Conservation (phyloP, 2,113 vertebrate genomes). For the Antechinus flavipes region DNA sequence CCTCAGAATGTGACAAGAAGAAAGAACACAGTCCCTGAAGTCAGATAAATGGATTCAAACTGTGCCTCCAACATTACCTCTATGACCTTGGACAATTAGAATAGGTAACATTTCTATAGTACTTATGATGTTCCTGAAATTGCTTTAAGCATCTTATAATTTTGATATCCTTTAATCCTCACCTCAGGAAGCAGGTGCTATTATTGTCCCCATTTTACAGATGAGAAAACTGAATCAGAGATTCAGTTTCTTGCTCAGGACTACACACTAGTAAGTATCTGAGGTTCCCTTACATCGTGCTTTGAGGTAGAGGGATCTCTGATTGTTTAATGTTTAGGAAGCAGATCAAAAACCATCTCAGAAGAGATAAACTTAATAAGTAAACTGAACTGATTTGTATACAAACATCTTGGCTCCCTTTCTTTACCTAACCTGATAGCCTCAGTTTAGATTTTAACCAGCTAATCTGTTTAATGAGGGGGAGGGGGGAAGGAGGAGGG, state of each 20-base stretch:
- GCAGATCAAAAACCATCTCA: conserved; percentile 69
- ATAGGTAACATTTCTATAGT: not conserved
- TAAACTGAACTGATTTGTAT: conserved; percentile 76
- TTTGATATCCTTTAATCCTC: not conserved
- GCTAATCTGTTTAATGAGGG: conserved; percentile 78
- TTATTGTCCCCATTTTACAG: not conserved
- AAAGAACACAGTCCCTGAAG: not conserved
- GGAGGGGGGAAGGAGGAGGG: not conserved
- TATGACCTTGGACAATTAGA: not conserved
- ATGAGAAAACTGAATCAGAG: not conserved
- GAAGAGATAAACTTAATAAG: conserved; percentile 72
- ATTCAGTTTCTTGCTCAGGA: not conserved
- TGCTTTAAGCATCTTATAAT: not conserved
- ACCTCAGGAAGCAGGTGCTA: not conserved
- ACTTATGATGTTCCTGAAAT: not conserved
- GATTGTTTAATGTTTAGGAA: not conserved
- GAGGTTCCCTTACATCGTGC: not conserved
- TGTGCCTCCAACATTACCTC: not conserved
- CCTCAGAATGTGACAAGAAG: not conserved
- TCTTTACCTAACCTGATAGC: conserved; percentile 75
- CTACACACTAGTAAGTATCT: not conserved
- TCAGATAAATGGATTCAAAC: not conserved
- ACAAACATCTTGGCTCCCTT: conserved; percentile 60
- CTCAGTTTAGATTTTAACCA: conserved; percentile 78
- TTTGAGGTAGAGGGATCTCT: not conserved